Evolutionary conservation across 2,113 vertebrate species (phyloP), one percentile per base, ranked within the genome.

Genomic region (Falcunculus frontatus): DNA sequence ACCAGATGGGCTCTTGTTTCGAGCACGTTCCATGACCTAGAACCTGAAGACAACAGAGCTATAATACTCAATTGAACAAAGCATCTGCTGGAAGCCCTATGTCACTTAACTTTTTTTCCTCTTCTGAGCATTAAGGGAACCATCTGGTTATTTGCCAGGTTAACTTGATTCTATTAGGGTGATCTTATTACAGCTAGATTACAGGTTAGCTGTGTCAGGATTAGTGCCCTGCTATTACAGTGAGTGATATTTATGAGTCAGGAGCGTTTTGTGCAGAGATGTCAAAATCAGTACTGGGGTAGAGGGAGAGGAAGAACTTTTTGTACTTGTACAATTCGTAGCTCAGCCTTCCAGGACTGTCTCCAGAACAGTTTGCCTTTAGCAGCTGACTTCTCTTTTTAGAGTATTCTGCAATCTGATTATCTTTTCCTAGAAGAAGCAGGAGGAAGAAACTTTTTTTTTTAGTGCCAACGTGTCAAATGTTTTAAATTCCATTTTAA

Each of bases 111-210:
- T 9, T 49, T 32, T 44, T 79, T 65, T n/a, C 6, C 13, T 27
- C 46, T 35, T 42, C 35, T 44, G 50, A 63, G 69, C 50, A 17
- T 52, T 62, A 47, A 65, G 65, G 56, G 67, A 87, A 35, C 90
- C 95, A 75, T 83, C 85, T 96, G 84, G 52, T 68, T 87, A 88
- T 87, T 93, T 89, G 80, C 86, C 70, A 93, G 80, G 84, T 64
- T 57, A 32, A 65, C 57, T 84, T 79, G 56, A 79, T 93, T 94
- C 76, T 95, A 3, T 82, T 67, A 79, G 76, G 39, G 33, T 1
- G 46, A 87, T 81, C 52, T 91, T 53, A 32, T 56, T 89, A 26
- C 52, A 52, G 68, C 37, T 84, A 44, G 53, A 35, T 89, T 91
- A 30, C 86, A 92, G 69, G 89, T 85, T 64, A 64, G 74, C 62